Conservation (phyloP, 1,140 invertebrate genomes). For the Cyclina sinensis region DNA sequence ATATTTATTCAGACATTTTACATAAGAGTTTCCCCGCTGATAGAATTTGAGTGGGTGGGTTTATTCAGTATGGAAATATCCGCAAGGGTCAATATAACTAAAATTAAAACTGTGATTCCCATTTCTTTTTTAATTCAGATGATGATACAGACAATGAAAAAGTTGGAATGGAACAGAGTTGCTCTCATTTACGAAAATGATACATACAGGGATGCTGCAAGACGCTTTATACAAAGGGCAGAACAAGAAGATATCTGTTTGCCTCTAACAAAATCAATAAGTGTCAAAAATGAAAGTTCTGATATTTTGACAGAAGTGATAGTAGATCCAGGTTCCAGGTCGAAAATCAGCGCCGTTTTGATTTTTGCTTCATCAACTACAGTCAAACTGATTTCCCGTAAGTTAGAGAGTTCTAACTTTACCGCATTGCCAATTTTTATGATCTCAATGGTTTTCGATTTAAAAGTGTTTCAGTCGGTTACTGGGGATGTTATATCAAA, state of each 20-base stretch:
- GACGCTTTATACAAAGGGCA: background rate
- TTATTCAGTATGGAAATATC: too few species aligned
- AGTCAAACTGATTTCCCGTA: background rate
- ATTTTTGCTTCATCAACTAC: background rate
- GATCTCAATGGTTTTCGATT: slow-evolving; percentile 1
- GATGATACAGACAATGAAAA: slow-evolving; percentile 44
- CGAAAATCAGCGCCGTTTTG: slow-evolving; percentile 27
- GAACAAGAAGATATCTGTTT: slow-evolving; percentile 44
- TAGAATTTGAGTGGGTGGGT: too few species aligned
- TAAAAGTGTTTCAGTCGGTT: background rate
- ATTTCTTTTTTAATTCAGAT: too few species aligned
- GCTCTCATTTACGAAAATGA: slow-evolving; percentile 63
- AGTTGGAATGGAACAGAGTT: slow-evolving; percentile 69
- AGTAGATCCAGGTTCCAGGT: background rate
- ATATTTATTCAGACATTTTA: too few species aligned
- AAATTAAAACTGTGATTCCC: too few species aligned
- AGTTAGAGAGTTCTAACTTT: background rate
- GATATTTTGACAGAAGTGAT: too few species aligned
- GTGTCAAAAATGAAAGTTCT: background rate
- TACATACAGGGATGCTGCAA: slow-evolving; percentile 6
- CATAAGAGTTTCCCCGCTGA: too few species aligned
- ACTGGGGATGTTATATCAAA: background rate
- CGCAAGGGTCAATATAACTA: too few species aligned
- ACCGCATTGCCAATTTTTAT: slow-evolving; percentile 14
- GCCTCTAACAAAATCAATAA: too few species aligned